Evolutionary conservation across 2,888 invertebrate genomes (phyloP).

Genomic region (Pyrochroa serraticornis): DNA sequence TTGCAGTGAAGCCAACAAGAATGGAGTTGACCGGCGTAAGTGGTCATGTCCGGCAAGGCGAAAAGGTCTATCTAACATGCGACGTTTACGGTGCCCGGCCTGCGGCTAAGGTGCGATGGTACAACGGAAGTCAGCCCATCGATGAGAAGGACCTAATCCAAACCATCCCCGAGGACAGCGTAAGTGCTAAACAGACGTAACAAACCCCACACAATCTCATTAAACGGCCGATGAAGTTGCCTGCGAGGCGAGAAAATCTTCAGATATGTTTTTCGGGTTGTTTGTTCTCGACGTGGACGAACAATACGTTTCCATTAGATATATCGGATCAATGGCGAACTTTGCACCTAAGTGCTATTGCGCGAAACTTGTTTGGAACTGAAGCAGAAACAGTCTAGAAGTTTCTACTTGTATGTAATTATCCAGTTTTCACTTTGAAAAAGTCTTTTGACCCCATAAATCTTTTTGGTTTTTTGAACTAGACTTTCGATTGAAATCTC

Average conservation of each 20-base stretch:
- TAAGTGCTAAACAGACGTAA: slow-evolving; percentile 32
- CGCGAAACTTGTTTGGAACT: slow-evolving; percentile 3
- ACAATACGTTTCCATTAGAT: too few relatives aligned
- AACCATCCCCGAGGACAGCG: slow-evolving; percentile 37
- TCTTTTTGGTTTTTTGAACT: too few relatives aligned
- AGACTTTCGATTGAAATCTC: too few relatives aligned
- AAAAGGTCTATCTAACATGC: slow-evolving; percentile 79
- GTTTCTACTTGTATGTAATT: slow-evolving; percentile 14
- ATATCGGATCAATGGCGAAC: too few relatives aligned
- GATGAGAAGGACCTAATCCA: slow-evolving; percentile 42
- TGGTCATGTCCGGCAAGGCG: slow-evolving; percentile 80
- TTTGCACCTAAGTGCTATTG: too few relatives aligned
- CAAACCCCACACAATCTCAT: slow-evolving; percentile 16
- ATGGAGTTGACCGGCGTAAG: slow-evolving; percentile 78
- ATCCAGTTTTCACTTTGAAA: slow-evolving; percentile 2
- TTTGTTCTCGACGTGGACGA: too few relatives aligned
- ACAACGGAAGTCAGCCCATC: slow-evolving; percentile 70
- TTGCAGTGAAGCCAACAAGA: slow-evolving; percentile 80
- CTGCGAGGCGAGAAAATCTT: slow-evolving; percentile 27
- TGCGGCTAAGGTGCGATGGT: slow-evolving; percentile 84
- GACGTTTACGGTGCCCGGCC: slow-evolving; percentile 81
- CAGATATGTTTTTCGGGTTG: slow-evolving; percentile 36
- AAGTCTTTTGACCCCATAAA: too few relatives aligned
- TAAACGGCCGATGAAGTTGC: slow-evolving; percentile 19
- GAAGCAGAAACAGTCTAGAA: neutral